These are phyloP conservation scores for Nemapogon koenigi DNA, from an alignment of 2,888 invertebrate species.

Conservation along the genomic window DNA sequence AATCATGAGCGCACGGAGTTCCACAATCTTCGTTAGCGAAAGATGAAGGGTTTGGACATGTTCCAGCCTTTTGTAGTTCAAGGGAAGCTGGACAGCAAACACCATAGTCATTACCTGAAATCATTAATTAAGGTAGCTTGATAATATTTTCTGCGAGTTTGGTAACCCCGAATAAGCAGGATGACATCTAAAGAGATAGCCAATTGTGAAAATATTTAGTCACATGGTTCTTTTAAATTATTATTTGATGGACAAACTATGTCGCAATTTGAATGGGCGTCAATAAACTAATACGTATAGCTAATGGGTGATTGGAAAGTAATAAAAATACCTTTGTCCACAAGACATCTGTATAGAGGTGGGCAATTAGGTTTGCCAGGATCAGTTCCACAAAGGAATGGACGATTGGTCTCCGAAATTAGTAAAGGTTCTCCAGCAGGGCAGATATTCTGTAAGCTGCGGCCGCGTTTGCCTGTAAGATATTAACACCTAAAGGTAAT, in stretches of 20 bases:
- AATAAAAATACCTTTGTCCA: constrained; percentile 67
- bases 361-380: constrained; percentile 86
- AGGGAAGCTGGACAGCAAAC: constrained; percentile 85
- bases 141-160: no score
- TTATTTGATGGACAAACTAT: no score
- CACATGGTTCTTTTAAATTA: no score
- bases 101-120: constrained; percentile 83
- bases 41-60: constrained; percentile 68
- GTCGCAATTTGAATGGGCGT: no score
- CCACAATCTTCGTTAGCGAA: constrained; percentile 61
- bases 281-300: no score
- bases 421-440: constrained; percentile 77
- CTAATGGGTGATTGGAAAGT: no score
- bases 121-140: not conserved
- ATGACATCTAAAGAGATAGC: no score
- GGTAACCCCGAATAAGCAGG: no score
- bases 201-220: no score
- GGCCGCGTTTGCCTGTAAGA: constrained; percentile 72
- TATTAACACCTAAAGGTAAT: not conserved
- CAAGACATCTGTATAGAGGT: constrained; percentile 79
- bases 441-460: constrained; percentile 79
- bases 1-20: constrained; percentile 74
- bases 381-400: constrained; percentile 82
- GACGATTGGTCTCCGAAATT: constrained; percentile 75
- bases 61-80: constrained; percentile 78